A percentile compares a stretch with the other conserved stretches of the same genome.
Conservation (phyloP, 1,140 invertebrate species). For the Aphidius gifuensis region DNA sequence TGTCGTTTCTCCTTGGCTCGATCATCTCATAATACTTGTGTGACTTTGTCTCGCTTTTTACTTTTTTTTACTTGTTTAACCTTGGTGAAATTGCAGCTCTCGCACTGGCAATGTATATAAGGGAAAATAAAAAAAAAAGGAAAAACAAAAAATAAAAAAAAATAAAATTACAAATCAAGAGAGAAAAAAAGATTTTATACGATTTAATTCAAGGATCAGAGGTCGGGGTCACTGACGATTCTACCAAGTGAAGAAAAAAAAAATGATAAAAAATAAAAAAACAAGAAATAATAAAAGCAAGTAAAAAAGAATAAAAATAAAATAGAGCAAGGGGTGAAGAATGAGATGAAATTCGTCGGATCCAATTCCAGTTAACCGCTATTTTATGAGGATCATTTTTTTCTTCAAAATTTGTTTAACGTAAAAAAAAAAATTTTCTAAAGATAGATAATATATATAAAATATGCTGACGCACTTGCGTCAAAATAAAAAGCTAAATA, state of each 20-base stretch:
- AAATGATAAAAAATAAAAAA: constrained; percentile 2
- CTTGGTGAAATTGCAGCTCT: constrained; percentile 17
- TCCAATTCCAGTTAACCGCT: constrained; percentile 18
- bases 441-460: constrained; percentile 3
- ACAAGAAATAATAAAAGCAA: neutral
- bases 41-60: constrained; percentile 1
- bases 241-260: neutral
- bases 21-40: no score
- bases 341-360: constrained; percentile 20
- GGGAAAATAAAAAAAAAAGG: no score
- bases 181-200: constrained; percentile 18
- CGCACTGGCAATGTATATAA: neutral
- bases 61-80: constrained; percentile 11
- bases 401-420: neutral
- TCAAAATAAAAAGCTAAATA: neutral
- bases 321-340: constrained; percentile 11
- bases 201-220: constrained; percentile 24
- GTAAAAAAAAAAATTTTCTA: neutral
- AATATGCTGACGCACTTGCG: neutral
- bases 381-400: constrained; percentile 15
- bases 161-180: constrained; percentile 12
- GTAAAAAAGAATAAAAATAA: constrained; percentile 1
- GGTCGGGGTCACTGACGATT: constrained; percentile 7
- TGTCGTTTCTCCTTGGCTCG: no score
- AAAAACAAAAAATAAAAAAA: no score